These are phyloP conservation scores for Oreochromis spilurus DNA, from an alignment of 2,113 vertebrate species.

Conservation along the genomic window DNA sequence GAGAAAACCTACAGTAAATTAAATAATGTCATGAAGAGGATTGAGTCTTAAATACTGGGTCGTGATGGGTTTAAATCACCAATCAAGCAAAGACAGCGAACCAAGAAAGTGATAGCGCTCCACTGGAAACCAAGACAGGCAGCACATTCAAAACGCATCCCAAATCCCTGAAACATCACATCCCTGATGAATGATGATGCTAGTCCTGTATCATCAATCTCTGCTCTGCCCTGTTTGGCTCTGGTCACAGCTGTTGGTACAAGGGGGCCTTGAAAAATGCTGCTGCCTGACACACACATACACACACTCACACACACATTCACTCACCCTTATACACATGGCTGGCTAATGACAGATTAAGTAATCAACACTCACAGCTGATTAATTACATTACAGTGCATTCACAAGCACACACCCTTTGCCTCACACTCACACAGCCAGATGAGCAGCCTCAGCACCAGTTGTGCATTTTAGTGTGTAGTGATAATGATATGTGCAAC, in stretches of 20 bases:
- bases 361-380: constrained; percentile 66
- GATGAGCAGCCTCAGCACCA: constrained; percentile 19
- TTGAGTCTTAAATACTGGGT: neutral
- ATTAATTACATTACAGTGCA: constrained; percentile 61
- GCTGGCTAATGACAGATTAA: constrained; percentile 68
- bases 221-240: constrained; percentile 51
- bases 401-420: neutral
- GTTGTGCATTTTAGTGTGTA: constrained; percentile 30
- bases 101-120: constrained; percentile 9
- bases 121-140: constrained; percentile 27
- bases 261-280: constrained; percentile 36
- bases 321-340: constrained; percentile 14
- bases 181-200: constrained; percentile 59
- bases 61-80: neutral
- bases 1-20: neutral
- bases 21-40: neutral
- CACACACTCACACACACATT: neutral
- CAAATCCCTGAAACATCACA: constrained; percentile 36
- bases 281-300: neutral
- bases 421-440: neutral
- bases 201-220: constrained; percentile 64
- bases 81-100: constrained; percentile 21
- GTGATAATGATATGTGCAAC: constrained; percentile 8
- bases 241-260: constrained; percentile 65
- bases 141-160: constrained; percentile 25